Evolutionary conservation across 2,113 vertebrate genomes (phyloP).

Genomic region (Hyperoodon ampullatus): DNA sequence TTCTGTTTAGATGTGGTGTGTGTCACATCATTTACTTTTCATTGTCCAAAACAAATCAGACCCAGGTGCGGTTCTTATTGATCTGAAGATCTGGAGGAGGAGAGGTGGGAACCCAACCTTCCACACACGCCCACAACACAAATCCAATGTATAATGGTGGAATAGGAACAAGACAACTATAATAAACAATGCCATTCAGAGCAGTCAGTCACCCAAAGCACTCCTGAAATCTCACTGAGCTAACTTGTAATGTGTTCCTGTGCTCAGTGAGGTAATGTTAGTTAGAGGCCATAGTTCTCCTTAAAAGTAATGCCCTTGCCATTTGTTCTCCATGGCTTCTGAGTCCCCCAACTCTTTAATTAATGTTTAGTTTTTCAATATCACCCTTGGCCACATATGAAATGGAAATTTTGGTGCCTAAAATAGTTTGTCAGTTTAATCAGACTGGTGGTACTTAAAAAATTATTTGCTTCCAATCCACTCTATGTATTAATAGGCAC

Average conservation of each 20-base stretch:
- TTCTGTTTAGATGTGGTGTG: background rate
- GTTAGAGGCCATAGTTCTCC: background rate
- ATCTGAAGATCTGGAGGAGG: background rate
- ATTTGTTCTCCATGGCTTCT: background rate
- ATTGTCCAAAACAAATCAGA: background rate
- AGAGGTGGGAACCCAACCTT: background rate
- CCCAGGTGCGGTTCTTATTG: background rate
- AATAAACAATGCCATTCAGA: background rate
- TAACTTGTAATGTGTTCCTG: background rate
- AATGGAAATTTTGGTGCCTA: background rate
- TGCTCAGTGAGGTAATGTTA: background rate
- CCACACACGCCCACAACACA: background rate
- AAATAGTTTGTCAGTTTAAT: background rate
- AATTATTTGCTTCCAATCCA: background rate
- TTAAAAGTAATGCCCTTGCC: background rate
- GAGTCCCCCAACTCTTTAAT: background rate
- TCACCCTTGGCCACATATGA: background rate
- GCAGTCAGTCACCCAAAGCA: background rate
- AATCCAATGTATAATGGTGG: background rate
- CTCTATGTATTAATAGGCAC: background rate
- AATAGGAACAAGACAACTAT: background rate
- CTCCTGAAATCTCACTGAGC: background rate
- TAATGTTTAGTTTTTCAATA: background rate
- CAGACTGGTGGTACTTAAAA: background rate
- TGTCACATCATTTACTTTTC: background rate